Evolutionary conservation across 2,797 vertebrate species (phyloP).

Genomic region (Myotis findleyi): DNA sequence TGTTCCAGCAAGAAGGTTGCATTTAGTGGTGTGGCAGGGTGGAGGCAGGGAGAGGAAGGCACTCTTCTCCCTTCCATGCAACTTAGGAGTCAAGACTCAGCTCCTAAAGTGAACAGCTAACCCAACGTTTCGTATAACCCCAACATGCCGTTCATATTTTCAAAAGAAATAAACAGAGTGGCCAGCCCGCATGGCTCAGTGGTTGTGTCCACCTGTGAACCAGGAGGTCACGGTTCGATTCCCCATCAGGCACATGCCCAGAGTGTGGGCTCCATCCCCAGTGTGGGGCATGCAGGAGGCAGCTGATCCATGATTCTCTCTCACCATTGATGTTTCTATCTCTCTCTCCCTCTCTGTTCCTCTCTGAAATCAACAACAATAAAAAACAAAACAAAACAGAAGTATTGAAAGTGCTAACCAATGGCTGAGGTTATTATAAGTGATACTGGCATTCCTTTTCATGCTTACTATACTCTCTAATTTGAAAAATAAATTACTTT

Average conservation of each 20-base stretch:
- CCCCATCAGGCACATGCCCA: too few relatives aligned
- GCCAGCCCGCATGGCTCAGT: too few relatives aligned
- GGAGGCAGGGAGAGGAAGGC: accelerated
- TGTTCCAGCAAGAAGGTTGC: neutral
- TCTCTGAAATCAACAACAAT: too few relatives aligned
- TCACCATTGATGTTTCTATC: too few relatives aligned
- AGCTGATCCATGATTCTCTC: too few relatives aligned
- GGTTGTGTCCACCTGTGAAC: too few relatives aligned
- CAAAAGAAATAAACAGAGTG: neutral
- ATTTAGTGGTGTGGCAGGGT: neutral
- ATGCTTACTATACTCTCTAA: neutral
- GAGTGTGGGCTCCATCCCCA: too few relatives aligned
- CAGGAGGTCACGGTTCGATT: too few relatives aligned
- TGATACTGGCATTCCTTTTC: neutral
- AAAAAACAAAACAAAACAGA: neutral
- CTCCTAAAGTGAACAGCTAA: neutral
- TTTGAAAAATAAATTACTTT: neutral
- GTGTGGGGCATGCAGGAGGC: too few relatives aligned
- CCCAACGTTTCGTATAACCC: neutral
- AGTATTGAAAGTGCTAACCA: neutral
- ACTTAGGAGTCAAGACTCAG: neutral
- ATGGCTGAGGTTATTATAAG: neutral
- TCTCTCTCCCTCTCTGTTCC: too few relatives aligned
- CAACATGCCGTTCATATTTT: neutral
- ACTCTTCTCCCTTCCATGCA: neutral